phyloP scores from a whole-genome alignment of 2,113 vertebrate genomes.

The Falcunculus frontatus region DNA sequence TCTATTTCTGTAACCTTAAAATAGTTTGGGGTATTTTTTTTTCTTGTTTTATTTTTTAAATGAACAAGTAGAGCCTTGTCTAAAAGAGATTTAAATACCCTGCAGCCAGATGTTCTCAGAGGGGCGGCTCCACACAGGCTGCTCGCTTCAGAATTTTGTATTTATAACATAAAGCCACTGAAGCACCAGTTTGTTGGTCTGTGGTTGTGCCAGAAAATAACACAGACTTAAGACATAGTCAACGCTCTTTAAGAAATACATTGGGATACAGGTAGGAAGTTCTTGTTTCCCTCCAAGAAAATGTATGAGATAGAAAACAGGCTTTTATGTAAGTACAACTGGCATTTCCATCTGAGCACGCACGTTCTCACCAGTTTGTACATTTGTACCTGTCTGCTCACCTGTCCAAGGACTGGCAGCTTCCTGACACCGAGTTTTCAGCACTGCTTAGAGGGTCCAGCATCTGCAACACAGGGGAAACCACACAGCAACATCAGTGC shows the following conservation, averaged over 20 bases:
- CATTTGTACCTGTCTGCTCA: constrained; percentile 86
- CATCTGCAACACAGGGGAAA: constrained; percentile 73
- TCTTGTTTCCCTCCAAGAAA: neutral
- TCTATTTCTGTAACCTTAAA: neutral
- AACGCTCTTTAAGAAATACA: neutral
- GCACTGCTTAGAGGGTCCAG: constrained; percentile 93
- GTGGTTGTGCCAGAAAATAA: neutral
- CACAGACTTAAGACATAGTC: neutral
- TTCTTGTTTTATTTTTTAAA: neutral
- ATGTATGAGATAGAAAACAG: neutral
- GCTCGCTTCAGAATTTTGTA: neutral
- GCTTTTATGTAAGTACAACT: neutral
- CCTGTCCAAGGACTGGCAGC: constrained; percentile 94
- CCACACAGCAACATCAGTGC: neutral
- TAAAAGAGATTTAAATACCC: neutral
- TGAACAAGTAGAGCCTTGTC: neutral
- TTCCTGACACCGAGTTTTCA: constrained; percentile 92
- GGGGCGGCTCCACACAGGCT: neutral
- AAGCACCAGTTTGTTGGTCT: neutral
- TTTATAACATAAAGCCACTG: neutral
- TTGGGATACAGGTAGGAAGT: neutral
- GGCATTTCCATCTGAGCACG: neutral
- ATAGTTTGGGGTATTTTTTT: neutral
- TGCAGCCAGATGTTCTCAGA: neutral
- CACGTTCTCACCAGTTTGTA: neutral